Evolutionary conservation across 2,888 invertebrate species (phyloP).

Genomic region (Crepidodera aurea): DNA sequence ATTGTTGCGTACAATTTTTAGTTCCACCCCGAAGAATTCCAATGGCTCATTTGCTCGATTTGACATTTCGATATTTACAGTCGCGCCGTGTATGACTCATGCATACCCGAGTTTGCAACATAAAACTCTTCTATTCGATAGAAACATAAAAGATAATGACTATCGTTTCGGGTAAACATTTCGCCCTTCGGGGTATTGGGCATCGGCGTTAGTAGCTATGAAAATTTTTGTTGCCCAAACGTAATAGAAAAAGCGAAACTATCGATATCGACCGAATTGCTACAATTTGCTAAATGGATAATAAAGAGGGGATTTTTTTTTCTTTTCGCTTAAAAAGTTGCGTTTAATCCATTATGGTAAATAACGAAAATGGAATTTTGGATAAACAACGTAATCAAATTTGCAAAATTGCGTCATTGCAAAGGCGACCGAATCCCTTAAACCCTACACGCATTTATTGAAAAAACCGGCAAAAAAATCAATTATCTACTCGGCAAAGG

Average conservation of each 20-base stretch:
- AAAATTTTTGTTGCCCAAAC: constrained; percentile 1
- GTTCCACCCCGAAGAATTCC: not conserved
- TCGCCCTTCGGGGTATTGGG: not conserved
- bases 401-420: too few species aligned
- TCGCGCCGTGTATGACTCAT: not conserved
- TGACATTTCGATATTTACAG: constrained; percentile 1
- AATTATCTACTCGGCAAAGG: too few species aligned
- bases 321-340: too few species aligned
- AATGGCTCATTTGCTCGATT: not conserved
- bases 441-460: too few species aligned
- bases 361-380: too few species aligned
- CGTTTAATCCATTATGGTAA: too few species aligned
- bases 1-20: too few species aligned
- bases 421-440: too few species aligned
- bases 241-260: constrained; percentile 10
- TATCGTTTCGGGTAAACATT: constrained; percentile 9
- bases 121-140: not conserved
- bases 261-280: constrained; percentile 3
- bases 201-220: constrained; percentile 1
- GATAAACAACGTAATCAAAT: too few species aligned
- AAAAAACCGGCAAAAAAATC: too few species aligned
- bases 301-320: constrained; percentile 5
- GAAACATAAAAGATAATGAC: constrained; percentile 11
- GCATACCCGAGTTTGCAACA: not conserved
- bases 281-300: constrained; percentile 12